These are phyloP conservation scores for Chrysopilus asiliformis DNA, from an alignment of 2,888 invertebrate genomes.

Conservation along the genomic window DNA sequence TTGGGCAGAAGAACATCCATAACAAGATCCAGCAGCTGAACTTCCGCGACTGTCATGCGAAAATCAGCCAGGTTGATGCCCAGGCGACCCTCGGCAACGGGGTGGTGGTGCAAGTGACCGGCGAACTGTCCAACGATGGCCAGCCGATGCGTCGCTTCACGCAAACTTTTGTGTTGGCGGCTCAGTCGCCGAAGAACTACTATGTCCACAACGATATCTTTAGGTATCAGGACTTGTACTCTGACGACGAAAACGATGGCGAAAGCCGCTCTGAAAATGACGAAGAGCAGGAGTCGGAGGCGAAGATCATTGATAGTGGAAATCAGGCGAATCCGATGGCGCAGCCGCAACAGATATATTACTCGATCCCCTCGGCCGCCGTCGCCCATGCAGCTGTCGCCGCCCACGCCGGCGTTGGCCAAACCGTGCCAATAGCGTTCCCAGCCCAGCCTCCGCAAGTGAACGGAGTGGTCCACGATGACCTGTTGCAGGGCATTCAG, in stretches of 20 bases:
- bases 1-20: slow-evolving; percentile 90
- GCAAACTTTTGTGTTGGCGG: slow-evolving; percentile 92
- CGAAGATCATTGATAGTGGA: slow-evolving; percentile 13
- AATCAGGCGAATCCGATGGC: slow-evolving; percentile 11
- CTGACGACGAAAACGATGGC: slow-evolving; percentile 43
- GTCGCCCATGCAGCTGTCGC: slow-evolving; percentile 19
- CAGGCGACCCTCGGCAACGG: slow-evolving; percentile 88
- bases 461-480: slow-evolving; percentile 35
- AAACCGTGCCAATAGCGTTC: slow-evolving; percentile 13
- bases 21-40: slow-evolving; percentile 89
- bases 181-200: slow-evolving; percentile 93
- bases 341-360: slow-evolving; percentile 26
- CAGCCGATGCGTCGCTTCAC: slow-evolving; percentile 96
- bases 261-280: slow-evolving; percentile 35
- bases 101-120: slow-evolving; percentile 94
- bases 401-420: slow-evolving; percentile 9
- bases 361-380: slow-evolving; percentile 26
- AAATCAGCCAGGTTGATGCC: slow-evolving; percentile 93
- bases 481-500: slow-evolving; percentile 26
- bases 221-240: slow-evolving; percentile 77
- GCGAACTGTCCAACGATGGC: slow-evolving; percentile 91
- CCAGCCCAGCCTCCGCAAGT: slow-evolving; percentile 22
- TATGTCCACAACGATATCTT: slow-evolving; percentile 99
- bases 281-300: slow-evolving; percentile 25
- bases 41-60: slow-evolving; percentile 94